Evolutionary conservation across 2,113 vertebrate genomes (phyloP).

Genomic region (Ceratotherium simum): DNA sequence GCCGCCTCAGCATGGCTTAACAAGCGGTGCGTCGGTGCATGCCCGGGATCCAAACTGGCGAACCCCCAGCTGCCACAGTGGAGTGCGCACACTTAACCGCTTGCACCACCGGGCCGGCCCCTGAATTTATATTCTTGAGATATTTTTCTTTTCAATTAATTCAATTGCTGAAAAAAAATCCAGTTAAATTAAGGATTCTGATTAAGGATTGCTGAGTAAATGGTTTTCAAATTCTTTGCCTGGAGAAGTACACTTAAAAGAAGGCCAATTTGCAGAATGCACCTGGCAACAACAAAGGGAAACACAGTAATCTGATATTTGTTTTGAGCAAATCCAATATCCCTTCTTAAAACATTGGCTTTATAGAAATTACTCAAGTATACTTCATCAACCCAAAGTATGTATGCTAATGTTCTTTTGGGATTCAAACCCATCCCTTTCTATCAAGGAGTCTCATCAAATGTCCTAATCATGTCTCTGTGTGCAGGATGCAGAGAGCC

Average conservation of each 20-base stretch:
- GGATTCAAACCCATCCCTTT: background rate
- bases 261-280: background rate
- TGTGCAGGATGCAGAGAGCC: background rate
- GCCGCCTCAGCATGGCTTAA: too few relatives aligned
- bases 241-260: background rate
- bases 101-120: too few relatives aligned
- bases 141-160: constrained; percentile 9
- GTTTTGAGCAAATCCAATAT: constrained; percentile 27
- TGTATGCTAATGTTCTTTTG: background rate
- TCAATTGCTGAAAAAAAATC: background rate
- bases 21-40: too few relatives aligned
- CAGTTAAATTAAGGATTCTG: constrained; percentile 31
- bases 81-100: too few relatives aligned
- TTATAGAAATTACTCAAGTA: constrained; percentile 62
- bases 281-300: constrained; percentile 28
- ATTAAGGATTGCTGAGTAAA: background rate
- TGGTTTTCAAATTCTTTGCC: constrained; percentile 26
- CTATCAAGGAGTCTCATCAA: background rate
- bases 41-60: too few relatives aligned
- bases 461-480: background rate
- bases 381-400: constrained; percentile 52
- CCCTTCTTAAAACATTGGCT: background rate
- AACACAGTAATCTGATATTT: constrained; percentile 45
- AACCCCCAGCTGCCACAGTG: too few relatives aligned
- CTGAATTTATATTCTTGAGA: background rate